Evolutionary conservation across 2,888 invertebrate species (phyloP), one percentile per base, ranked within the genome.

Genomic region (Altica lythri): DNA sequence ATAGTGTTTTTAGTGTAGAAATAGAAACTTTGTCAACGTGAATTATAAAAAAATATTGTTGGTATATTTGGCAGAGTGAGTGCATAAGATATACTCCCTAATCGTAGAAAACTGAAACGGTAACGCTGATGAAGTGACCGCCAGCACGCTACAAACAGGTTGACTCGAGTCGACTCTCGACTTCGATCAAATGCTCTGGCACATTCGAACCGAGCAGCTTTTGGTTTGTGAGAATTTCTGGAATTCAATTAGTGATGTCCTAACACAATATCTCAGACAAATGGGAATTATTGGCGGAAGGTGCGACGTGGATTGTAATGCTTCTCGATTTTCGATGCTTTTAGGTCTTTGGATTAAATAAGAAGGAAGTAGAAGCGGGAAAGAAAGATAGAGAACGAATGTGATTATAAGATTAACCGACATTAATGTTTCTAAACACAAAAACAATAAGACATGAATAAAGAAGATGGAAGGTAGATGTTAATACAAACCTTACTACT

Each of bases 231-330:
- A 68, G 68, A 69, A 67, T 66, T 65, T 59, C 63, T 61, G 69
- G 71, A 72, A 72, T 72, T 72, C 72, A 71, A 72, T 72, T 72
- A 72, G 66, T 62, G 69, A 57, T 60, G 59, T 60, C 53, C 59
- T 54, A 55, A 62, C 65, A 68, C 64, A 60, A 60, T 60, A 60
- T 57, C 59, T 57, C 54, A 57, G 57, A 60, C 55, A 57, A 59
- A 60, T 52, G 55, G 59, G 51, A 55, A 55, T 59, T 59, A 55
- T 55, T 45, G 52, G 46, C 34, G 49, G 49, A 50, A 53, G 55
- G 55, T 53, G 50, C 19, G 45, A 45, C 48, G 52, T 44, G 34
- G 45, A 56, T 48, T 47, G 47, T 25, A 13, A 40, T 52, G 32
- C 38, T 32, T 34, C 44, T 57, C 53, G 57, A 57, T 57, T 46